phyloP scores from a whole-genome alignment of 1,140 invertebrate species.

The Drosophila arawakana region DNA sequence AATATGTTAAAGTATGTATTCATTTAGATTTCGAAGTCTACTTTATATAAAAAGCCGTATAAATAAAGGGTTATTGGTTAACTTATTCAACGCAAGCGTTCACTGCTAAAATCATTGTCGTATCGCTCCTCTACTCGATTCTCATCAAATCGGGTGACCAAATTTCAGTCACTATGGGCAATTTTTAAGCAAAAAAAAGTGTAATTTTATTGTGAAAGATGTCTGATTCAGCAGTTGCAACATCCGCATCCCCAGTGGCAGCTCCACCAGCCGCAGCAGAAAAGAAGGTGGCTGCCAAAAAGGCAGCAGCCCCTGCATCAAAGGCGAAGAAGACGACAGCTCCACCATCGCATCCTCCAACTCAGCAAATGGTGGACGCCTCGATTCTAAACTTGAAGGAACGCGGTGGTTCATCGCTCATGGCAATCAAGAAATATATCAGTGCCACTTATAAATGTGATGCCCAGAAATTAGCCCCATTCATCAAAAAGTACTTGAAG shows the following conservation, averaged over 20 bases:
- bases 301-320: slow-evolving; percentile 26
- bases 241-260: slow-evolving; percentile 40
- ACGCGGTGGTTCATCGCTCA: slow-evolving; percentile 86
- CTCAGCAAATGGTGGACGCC: slow-evolving; percentile 86
- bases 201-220: slow-evolving; percentile 28
- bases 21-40: neutral
- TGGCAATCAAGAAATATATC: slow-evolving; percentile 89
- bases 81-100: slow-evolving; percentile 1
- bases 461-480: slow-evolving; percentile 86
- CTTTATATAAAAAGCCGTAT: neutral
- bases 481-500: slow-evolving; percentile 88
- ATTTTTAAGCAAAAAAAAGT: neutral
- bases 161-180: too few species aligned
- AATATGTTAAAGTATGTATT: neutral
- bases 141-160: slow-evolving; percentile 2
- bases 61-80: neutral
- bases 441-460: slow-evolving; percentile 86
- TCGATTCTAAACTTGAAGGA: slow-evolving; percentile 88
- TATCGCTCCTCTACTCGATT: slow-evolving; percentile 9
- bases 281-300: slow-evolving; percentile 39
- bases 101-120: neutral
- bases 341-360: slow-evolving; percentile 85
- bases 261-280: slow-evolving; percentile 25
- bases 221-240: slow-evolving; percentile 45
- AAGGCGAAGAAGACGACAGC: slow-evolving; percentile 84